These are phyloP conservation scores for Cydia splendana DNA, from an alignment of 1,140 invertebrate species.

Conservation along the genomic window DNA sequence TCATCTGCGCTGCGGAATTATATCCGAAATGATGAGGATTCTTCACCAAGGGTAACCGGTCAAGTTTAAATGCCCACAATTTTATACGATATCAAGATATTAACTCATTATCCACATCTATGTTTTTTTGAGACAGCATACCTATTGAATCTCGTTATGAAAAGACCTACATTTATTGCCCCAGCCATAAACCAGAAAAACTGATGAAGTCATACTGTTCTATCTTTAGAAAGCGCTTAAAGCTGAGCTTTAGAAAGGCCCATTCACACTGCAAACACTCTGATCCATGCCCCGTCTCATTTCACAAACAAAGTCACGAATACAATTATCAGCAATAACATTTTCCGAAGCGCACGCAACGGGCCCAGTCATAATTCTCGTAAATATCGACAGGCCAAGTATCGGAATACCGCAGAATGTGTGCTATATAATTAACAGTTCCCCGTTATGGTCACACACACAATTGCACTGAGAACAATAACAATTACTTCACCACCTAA, in stretches of 20 bases:
- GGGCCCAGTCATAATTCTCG: conserved; percentile 37
- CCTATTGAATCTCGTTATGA: neutral
- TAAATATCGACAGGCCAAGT: conserved; percentile 66
- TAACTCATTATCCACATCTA: neutral
- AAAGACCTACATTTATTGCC: neutral
- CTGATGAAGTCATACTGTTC: neutral
- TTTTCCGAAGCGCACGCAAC: conserved; percentile 25
- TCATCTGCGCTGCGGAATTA: conserved; percentile 65
- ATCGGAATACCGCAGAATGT: conserved; percentile 53
- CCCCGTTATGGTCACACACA: conserved; percentile 67
- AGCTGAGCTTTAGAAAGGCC: neutral
- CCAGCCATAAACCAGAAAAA: neutral
- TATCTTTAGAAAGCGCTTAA: neutral
- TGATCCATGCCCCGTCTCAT: conserved; percentile 18
- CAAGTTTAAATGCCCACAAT: conserved; percentile 1
- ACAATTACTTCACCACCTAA: conserved; percentile 61
- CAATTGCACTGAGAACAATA: conserved; percentile 62
- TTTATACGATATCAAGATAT: neutral
- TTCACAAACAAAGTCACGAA: conserved; percentile 32
- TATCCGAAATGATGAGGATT: conserved; percentile 67
- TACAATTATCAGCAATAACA: conserved; percentile 31
- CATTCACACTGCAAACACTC: conserved; percentile 11
- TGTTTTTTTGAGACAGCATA: neutral
- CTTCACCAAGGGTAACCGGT: conserved; percentile 35
- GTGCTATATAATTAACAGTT: conserved; percentile 73